Evolutionary conservation across 2,888 invertebrate genomes (phyloP).

Genomic region (Synanthedon vespiformis): DNA sequence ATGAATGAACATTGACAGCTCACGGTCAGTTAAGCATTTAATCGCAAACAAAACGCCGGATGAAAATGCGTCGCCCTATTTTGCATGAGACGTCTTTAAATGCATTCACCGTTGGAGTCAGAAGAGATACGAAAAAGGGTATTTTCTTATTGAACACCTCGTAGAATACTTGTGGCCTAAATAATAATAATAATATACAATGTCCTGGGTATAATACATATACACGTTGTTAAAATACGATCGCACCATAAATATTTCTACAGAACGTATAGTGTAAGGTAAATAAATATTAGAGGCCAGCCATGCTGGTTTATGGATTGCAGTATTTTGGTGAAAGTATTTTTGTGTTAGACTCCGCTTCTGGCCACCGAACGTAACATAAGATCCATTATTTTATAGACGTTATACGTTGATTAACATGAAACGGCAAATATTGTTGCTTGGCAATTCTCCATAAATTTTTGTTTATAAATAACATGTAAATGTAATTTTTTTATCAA

Average conservation of each 20-base stretch:
- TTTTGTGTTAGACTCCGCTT: constrained; percentile 24
- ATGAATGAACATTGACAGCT: too few species aligned
- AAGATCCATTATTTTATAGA: constrained; percentile 23
- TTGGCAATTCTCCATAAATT: constrained; percentile 22
- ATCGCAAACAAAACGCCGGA: too few species aligned
- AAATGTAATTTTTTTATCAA: too few species aligned
- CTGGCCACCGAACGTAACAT: constrained; percentile 22
- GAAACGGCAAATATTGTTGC: constrained; percentile 19
- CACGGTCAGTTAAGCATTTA: too few species aligned
- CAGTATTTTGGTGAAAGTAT: constrained; percentile 47
- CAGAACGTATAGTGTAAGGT: constrained; percentile 22
- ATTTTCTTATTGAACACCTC: not conserved
- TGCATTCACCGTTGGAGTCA: too few species aligned
- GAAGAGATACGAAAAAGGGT: not conserved
- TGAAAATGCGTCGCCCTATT: too few species aligned
- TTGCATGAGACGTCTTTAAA: too few species aligned
- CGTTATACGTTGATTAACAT: constrained; percentile 20
- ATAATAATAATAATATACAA: not conserved
- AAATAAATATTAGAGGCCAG: constrained; percentile 36
- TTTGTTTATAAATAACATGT: too few species aligned
- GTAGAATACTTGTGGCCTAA: not conserved
- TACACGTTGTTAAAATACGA: constrained; percentile 8
- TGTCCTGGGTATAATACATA: constrained; percentile 4
- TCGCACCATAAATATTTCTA: constrained; percentile 24
- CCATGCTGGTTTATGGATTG: constrained; percentile 35